Evolutionary conservation across 2,888 invertebrate species (phyloP).

Genomic region (Labia minor): DNA sequence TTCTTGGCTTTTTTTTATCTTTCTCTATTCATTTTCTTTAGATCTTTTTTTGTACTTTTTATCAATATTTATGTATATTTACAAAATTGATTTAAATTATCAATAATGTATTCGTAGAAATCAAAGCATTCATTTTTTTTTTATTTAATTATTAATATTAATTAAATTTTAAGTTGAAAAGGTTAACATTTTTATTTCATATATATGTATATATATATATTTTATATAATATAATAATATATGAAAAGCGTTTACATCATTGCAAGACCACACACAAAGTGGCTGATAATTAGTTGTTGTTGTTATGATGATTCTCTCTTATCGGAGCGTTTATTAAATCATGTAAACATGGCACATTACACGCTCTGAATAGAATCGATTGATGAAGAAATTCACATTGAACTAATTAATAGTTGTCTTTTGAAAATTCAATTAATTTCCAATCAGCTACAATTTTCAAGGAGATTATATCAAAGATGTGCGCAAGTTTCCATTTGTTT

Average conservation of each 20-base stretch:
- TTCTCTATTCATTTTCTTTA: too few relatives aligned
- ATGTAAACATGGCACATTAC: constrained; percentile 13
- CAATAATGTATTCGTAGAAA: too few relatives aligned
- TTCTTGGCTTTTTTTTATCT: too few relatives aligned
- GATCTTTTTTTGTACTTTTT: too few relatives aligned
- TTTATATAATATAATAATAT: too few relatives aligned
- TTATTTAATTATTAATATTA: neutral
- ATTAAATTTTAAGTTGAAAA: constrained; percentile 14
- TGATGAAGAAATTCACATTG: constrained; percentile 8
- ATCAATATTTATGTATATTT: too few relatives aligned
- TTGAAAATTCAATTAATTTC: neutral
- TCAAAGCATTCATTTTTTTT: neutral
- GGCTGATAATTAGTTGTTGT: neutral
- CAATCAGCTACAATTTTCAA: neutral
- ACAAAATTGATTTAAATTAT: too few relatives aligned
- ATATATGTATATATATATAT: neutral
- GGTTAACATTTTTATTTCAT: neutral
- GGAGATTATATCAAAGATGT: neutral
- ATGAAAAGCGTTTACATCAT: constrained; percentile 3
- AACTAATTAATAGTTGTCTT: neutral
- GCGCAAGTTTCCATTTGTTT: constrained; percentile 13
- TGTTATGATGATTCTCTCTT: constrained; percentile 13
- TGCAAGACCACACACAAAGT: neutral
- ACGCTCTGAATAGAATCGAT: constrained; percentile 13
- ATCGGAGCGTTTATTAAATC: constrained; percentile 7